Evolutionary conservation across 2,888 invertebrate genomes (phyloP).

Genomic region (Rotaria macrura): DNA sequence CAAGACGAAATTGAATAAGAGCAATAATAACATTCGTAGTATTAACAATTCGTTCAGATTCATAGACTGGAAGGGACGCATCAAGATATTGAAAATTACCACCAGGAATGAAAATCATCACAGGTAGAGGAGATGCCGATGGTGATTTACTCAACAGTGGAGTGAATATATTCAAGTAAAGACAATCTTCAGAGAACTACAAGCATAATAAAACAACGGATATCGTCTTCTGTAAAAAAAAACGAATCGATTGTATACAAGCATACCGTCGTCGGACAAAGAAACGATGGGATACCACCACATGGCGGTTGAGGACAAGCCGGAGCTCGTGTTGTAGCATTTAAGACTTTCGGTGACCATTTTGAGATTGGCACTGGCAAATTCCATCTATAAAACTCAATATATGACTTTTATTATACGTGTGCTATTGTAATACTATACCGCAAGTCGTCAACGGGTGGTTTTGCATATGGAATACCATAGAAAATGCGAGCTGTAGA

Average conservation of each 20-base stretch:
- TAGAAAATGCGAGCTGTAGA: not conserved
- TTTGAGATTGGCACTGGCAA: slow-evolving; percentile 36
- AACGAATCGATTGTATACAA: not conserved
- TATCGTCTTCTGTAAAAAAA: not conserved
- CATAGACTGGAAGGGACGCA: slow-evolving; percentile 45
- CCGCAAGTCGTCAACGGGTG: not conserved
- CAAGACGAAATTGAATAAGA: slow-evolving; percentile 46
- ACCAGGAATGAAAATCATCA: slow-evolving; percentile 46
- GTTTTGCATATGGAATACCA: not conserved
- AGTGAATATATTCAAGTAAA: slow-evolving; percentile 37
- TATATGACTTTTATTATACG: no score
- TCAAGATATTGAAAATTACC: slow-evolving; percentile 42
- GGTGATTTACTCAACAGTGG: slow-evolving; percentile 33
- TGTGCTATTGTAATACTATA: not conserved
- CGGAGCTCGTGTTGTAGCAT: slow-evolving; percentile 38
- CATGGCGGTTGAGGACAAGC: slow-evolving; percentile 42
- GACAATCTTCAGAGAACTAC: slow-evolving; percentile 36
- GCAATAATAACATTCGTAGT: slow-evolving; percentile 43
- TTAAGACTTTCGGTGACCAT: slow-evolving; percentile 37
- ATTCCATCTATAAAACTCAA: slow-evolving; percentile 33
- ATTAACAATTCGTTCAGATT: slow-evolving; percentile 41
- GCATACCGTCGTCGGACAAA: not conserved
- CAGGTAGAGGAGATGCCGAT: slow-evolving; percentile 36
- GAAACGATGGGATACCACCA: slow-evolving; percentile 17
- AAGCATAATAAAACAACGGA: not conserved